A percentile compares a stretch with the other conserved stretches of the same genome.
Evolutionary conservation across 2,888 invertebrate genomes (phyloP).

Genomic region (Catocala fraxini): DNA sequence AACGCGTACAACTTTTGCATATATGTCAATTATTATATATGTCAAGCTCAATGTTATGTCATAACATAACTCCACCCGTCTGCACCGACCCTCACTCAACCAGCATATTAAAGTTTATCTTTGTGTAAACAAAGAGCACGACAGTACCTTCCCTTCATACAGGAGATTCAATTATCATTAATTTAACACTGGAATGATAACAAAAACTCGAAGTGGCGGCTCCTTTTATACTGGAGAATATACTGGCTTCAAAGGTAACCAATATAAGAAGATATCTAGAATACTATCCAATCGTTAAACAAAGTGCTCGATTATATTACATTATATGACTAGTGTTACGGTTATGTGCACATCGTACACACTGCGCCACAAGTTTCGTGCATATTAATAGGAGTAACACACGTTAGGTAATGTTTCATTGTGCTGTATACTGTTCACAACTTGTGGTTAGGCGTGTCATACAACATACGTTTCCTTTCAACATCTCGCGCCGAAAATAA

Average conservation of each 20-base stretch:
- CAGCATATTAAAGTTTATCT: not conserved
- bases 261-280: constrained; percentile 23
- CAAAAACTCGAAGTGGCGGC: constrained; percentile 12
- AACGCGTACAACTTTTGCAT: too few relatives aligned
- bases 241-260: constrained; percentile 34
- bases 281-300: constrained; percentile 36
- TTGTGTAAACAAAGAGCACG: not conserved
- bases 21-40: not conserved
- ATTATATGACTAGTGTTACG: constrained; percentile 78
- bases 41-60: too few relatives aligned
- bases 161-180: constrained; percentile 40
- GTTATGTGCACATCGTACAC: constrained; percentile 68
- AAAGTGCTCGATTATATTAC: constrained; percentile 58
- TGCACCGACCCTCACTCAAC: not conserved
- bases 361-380: constrained; percentile 43
- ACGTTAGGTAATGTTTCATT: constrained; percentile 12
- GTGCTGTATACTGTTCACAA: constrained; percentile 26
- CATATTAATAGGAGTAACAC: constrained; percentile 4
- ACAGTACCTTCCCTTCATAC: constrained; percentile 23
- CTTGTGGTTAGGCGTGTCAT: constrained; percentile 24
- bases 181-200: constrained; percentile 38
- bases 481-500: constrained; percentile 38
- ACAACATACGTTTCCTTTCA: constrained; percentile 33
- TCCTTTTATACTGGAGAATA: constrained; percentile 14
- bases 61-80: too few relatives aligned